phyloP scores from a whole-genome alignment of 2,797 vertebrate species.

The Epinephelus awoara region DNA sequence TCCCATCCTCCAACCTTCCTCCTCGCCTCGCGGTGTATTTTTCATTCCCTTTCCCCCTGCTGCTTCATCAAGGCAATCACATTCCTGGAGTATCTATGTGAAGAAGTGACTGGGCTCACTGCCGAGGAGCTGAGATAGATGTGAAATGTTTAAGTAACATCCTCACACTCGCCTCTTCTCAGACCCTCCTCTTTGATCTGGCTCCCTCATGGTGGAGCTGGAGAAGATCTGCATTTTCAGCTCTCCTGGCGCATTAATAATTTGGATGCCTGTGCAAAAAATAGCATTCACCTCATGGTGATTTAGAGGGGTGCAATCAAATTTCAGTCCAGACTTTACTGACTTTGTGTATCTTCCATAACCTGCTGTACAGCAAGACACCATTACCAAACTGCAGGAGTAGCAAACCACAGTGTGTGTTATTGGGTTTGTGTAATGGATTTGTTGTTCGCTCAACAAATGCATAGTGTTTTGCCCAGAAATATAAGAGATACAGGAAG shows the following conservation, averaged over 20 bases:
- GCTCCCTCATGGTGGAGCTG: constrained; percentile 16
- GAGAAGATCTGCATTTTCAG: constrained; percentile 44
- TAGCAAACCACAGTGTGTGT: neutral
- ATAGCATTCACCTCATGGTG: neutral
- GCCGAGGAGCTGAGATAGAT: constrained; percentile 32
- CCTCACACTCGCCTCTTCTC: constrained; percentile 27
- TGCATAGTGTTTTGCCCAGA: neutral
- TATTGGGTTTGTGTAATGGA: constrained; percentile 28
- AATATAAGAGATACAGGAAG: neutral
- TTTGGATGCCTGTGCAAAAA: constrained; percentile 16
- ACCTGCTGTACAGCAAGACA: neutral
- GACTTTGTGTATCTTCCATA: neutral
- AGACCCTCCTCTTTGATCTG: constrained; percentile 51
- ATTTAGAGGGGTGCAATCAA: constrained; percentile 7
- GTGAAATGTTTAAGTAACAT: constrained; percentile 44
- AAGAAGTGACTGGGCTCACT: constrained; percentile 25
- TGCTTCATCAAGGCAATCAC: constrained; percentile 13
- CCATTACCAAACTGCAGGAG: neutral
- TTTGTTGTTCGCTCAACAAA: constrained; percentile 28
- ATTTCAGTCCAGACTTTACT: constrained; percentile 20
- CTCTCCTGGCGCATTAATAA: constrained; percentile 29
- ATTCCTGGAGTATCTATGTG: constrained; percentile 20
- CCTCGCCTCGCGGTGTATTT: neutral
- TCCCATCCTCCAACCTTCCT: constrained; percentile 2
- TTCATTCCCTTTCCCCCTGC: neutral